Base-by-base conservation (phyloP, 2,113 vertebrate species). In the Chaetura pelagica region DNA sequence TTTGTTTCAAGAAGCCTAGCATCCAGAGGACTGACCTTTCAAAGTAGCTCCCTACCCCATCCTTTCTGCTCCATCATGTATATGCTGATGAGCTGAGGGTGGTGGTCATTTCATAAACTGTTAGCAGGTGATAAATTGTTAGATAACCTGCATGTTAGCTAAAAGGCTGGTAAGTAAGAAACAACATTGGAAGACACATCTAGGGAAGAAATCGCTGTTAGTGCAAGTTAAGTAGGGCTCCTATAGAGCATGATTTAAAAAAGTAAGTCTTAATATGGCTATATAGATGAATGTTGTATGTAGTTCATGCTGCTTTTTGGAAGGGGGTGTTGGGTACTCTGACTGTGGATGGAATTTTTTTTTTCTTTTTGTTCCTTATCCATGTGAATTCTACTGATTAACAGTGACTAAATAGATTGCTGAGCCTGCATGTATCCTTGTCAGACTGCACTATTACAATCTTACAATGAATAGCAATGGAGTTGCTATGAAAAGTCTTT, bases 1-100 rank as follows among this genome's bases (percentile, higher is more conserved):
- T n/a, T 90, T 52, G 54, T 54, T 59, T 93, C 89, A 82, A 82
- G 78, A 91, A 94, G 52, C 44, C 62, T 94, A 74, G 76, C 35
- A 68, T 83, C 32, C 46, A 51, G 17, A 90, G 27, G 34, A 64
- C 15, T 73, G 67, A 72, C 30, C 54, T 76, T 91, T 69, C 51
- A 58, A 86, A 95, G 29, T 12, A 17, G 13, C 59, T 24, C 2
- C 27, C 57, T 26, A 10, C 17, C 1, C 1, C 10, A 9, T 7
- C 6, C 74, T 81, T 46, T 75, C 51, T 73, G 14, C 30, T 86
- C 83, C 38, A 12, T 86, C 83, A 73, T 35, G n/a, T 75, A 32
- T 69, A 69, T 35, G 52, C 30, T 75, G 40, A 91, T 90, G n/a
- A 82, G 55, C 40, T 91, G 66, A 91, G 58, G 15, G n/a, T 84